A percentile compares a stretch with the other conserved stretches of the same genome.
Evolutionary conservation across 2,113 vertebrate genomes (phyloP).

Genomic region (Xiphias gladius): DNA sequence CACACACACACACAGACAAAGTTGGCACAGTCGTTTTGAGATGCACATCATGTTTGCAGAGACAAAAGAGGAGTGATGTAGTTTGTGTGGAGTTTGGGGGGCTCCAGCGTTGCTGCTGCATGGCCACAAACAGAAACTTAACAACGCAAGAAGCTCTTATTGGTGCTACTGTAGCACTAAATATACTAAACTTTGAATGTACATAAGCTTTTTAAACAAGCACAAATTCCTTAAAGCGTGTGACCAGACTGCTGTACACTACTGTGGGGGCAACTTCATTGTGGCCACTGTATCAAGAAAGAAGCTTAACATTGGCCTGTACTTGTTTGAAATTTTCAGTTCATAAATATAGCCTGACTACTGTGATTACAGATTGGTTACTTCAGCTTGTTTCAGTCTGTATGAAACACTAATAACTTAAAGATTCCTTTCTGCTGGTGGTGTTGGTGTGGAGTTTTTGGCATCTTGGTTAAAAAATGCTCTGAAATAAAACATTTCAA

Average conservation of each 20-base stretch:
- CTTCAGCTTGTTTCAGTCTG: not conserved
- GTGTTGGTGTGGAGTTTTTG: not conserved
- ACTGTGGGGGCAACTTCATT: too few species aligned
- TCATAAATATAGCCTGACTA: not conserved
- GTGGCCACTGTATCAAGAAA: not conserved
- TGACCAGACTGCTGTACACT: not conserved
- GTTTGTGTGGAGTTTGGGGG: not conserved
- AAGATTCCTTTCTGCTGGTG: not conserved
- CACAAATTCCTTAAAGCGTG: not conserved
- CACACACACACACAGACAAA: slow-evolving; percentile 6
- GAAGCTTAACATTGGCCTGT: not conserved
- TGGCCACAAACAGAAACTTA: slow-evolving; percentile 11
- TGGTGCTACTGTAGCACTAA: not conserved
- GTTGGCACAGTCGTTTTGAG: slow-evolving; percentile 32
- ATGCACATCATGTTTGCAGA: slow-evolving; percentile 17
- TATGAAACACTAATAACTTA: not conserved
- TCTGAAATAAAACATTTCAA: not conserved
- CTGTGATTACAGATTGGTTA: not conserved
- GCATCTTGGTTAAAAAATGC: not conserved
- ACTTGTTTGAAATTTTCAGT: not conserved
- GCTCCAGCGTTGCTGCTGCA: slow-evolving; percentile 14
- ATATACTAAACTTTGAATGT: not conserved
- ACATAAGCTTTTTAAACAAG: not conserved
- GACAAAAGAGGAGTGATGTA: slow-evolving; percentile 35
- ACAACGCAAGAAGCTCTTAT: not conserved